These are phyloP conservation scores for Drosophila eohydei DNA, from an alignment of 2,888 invertebrate genomes.

Conservation along the genomic window DNA sequence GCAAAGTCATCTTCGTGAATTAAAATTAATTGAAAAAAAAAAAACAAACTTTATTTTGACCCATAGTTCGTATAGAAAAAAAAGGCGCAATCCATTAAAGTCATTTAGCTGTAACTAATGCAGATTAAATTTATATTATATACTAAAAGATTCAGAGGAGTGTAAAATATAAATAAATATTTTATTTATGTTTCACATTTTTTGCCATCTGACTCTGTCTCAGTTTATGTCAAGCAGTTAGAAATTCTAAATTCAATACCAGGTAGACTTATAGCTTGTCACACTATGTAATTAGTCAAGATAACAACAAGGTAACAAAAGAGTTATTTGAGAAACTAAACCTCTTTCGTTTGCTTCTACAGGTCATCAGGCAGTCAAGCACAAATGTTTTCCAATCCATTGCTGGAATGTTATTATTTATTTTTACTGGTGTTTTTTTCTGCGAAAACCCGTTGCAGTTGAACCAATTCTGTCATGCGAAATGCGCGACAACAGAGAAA, in stretches of 20 bases:
- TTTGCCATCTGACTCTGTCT: too few species aligned
- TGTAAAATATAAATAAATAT: too few species aligned
- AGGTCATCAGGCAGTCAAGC: conserved; percentile 18
- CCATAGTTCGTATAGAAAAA: too few species aligned
- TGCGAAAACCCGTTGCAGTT: conserved; percentile 66
- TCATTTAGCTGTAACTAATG: too few species aligned
- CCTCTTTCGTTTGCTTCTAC: neutral
- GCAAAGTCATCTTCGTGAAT: too few species aligned
- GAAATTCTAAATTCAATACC: neutral
- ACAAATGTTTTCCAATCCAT: neutral
- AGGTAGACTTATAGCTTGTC: neutral
- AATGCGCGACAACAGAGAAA: conserved; percentile 46
- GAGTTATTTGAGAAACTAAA: neutral
- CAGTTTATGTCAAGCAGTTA: too few species aligned
- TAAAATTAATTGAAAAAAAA: too few species aligned
- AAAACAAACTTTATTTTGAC: too few species aligned
- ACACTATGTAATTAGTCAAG: neutral
- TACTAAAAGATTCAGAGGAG: too few species aligned
- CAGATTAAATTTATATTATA: too few species aligned
- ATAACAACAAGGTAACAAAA: neutral
- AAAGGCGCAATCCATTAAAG: too few species aligned
- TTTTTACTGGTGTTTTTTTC: conserved; percentile 14
- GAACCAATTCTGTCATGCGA: conserved; percentile 76
- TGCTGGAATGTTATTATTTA: conserved; percentile 13
- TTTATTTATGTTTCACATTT: too few species aligned